Evolutionary conservation across 53 echinoderm and acorn worm species (phyloP).

Genomic region (Holothuria leucospilota): DNA sequence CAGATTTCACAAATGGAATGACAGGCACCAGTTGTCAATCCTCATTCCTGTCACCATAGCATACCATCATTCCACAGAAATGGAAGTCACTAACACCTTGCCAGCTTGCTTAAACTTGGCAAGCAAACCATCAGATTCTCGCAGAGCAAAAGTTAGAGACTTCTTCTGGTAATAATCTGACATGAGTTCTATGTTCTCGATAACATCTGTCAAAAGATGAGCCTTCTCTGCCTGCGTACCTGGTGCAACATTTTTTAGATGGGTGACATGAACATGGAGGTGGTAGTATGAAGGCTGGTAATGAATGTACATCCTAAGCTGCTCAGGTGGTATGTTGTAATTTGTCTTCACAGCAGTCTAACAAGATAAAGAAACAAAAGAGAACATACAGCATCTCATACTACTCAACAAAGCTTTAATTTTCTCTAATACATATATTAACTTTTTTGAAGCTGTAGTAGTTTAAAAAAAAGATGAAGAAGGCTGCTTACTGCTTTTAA

Average conservation of each 20-base stretch:
- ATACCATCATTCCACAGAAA: too few species aligned
- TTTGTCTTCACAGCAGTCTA: constrained; percentile 77
- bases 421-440: background rate
- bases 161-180: constrained; percentile 89
- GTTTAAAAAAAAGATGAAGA: too few species aligned
- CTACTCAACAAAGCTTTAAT: background rate
- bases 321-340: constrained; percentile 64
- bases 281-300: constrained; percentile 99
- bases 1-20: background rate
- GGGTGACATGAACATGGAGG: constrained; percentile 90
- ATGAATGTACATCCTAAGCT: constrained; percentile 84
- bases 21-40: background rate
- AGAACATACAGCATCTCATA: background rate
- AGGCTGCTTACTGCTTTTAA: too few species aligned
- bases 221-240: constrained; percentile 78
- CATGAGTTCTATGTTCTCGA: constrained; percentile 83
- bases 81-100: background rate
- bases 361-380: background rate
- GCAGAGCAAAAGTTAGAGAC: constrained; percentile 69
- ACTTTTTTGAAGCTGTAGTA: too few species aligned
- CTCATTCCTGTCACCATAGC: background rate
- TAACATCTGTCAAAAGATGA: constrained; percentile 86
- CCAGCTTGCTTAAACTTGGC: constrained; percentile 71
- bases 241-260: constrained; percentile 87
- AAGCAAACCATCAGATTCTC: constrained; percentile 81